phyloP scores from a whole-genome alignment of 2,113 vertebrate species.

The Podiceps cristatus region DNA sequence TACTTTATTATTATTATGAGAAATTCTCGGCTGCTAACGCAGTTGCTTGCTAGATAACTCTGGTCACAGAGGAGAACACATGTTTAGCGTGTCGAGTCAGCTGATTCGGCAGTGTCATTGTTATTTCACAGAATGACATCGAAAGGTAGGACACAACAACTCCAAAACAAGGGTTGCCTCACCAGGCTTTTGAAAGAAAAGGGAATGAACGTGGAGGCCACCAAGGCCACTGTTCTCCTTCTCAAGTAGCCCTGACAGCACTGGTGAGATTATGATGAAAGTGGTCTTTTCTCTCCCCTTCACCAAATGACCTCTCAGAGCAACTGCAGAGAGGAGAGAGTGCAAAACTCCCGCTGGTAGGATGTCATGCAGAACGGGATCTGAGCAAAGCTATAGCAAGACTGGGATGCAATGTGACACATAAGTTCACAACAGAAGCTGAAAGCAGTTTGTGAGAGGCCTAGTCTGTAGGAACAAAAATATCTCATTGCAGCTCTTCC shows the following conservation, averaged over 20 bases:
- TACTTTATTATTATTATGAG: background rate
- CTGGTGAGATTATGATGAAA: background rate
- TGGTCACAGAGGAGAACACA: background rate
- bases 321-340: background rate
- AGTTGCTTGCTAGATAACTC: background rate
- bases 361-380: background rate
- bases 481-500: background rate
- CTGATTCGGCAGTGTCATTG: background rate
- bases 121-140: background rate
- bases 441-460: background rate
- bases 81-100: background rate
- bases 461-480: background rate
- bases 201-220: background rate
- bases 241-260: background rate
- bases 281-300: background rate
- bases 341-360: background rate
- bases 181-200: background rate
- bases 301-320: background rate
- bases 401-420: background rate
- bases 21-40: accelerated
- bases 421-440: background rate
- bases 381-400: background rate
- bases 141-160: background rate
- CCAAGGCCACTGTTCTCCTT: background rate
- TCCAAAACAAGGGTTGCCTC: background rate